These are phyloP conservation scores for Drosophila obscura DNA, from an alignment of 1,140 invertebrate genomes.

Conservation along the genomic window DNA sequence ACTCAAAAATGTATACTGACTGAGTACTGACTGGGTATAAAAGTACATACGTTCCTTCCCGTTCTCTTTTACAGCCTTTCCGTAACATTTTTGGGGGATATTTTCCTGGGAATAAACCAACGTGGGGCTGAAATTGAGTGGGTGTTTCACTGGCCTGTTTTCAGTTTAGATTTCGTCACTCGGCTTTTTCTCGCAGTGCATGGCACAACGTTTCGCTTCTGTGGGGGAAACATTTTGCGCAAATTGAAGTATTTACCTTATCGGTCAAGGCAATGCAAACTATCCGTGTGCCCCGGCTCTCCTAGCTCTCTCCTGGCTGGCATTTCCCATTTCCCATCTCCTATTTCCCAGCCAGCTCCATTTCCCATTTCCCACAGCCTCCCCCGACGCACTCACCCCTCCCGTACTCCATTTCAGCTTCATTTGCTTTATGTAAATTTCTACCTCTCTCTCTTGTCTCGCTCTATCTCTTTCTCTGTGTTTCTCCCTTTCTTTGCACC, in stretches of 20 bases:
- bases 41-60: too few relatives aligned
- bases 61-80: too few relatives aligned
- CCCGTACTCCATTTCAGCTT: constrained; percentile 64
- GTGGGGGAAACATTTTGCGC: constrained; percentile 64
- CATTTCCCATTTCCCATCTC: not conserved
- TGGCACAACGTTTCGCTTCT: constrained; percentile 2
- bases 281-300: constrained; percentile 12
- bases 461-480: not conserved
- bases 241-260: constrained; percentile 78
- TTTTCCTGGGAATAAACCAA: too few relatives aligned
- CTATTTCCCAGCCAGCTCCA: not conserved
- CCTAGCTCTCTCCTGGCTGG: too few relatives aligned
- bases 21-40: too few relatives aligned
- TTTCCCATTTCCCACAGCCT: not conserved
- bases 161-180: too few relatives aligned
- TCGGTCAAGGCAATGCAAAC: constrained; percentile 58
- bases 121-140: too few relatives aligned
- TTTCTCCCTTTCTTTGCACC: not conserved
- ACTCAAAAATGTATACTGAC: too few relatives aligned
- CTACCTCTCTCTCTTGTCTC: not conserved
- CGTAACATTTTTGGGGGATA: too few relatives aligned
- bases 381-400: not conserved
- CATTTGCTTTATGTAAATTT: constrained; percentile 79
- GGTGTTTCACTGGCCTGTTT: too few relatives aligned
- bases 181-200: too few relatives aligned